Evolutionary conservation across 1,140 invertebrate genomes (phyloP).

Genomic region (Microplitis mediator): DNA sequence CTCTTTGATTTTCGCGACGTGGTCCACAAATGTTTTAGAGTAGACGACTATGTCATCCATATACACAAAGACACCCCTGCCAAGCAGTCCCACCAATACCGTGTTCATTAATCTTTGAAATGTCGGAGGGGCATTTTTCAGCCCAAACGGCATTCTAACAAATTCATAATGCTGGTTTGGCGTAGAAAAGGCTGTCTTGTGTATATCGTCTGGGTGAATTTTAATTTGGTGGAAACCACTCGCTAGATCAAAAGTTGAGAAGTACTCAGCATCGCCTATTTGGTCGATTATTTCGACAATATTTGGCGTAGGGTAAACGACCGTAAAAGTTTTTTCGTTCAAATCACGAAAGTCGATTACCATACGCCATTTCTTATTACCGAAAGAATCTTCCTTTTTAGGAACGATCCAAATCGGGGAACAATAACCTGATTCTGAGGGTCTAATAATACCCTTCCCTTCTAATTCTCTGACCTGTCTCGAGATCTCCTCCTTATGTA

Average conservation of each 20-base stretch:
- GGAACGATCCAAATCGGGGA: conserved; percentile 46
- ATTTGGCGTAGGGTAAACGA: too few species aligned
- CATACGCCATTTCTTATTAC: conserved; percentile 39
- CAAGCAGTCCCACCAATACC: conserved; percentile 38
- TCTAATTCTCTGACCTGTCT: conserved; percentile 45
- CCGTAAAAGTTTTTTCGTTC: too few species aligned
- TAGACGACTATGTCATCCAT: conserved; percentile 49
- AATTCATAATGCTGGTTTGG: conserved; percentile 45
- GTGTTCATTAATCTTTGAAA: conserved; percentile 47
- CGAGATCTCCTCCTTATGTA: conserved; percentile 46
- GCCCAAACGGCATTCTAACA: conserved; percentile 45
- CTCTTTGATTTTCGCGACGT: conserved; percentile 28
- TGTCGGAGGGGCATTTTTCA: conserved; percentile 40
- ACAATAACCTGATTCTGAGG: conserved; percentile 48
- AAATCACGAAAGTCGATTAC: too few species aligned
- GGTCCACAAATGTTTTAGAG: conserved; percentile 32
- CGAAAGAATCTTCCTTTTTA: conserved; percentile 37
- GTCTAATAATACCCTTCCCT: conserved; percentile 40
- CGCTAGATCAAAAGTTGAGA: not conserved
- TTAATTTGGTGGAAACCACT: not conserved
- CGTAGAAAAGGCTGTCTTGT: conserved; percentile 46
- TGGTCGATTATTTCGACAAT: too few species aligned
- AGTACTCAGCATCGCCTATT: too few species aligned
- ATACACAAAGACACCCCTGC: conserved; percentile 28
- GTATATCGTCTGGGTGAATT: not conserved